A percentile compares a stretch with the other conserved stretches of the same genome.
phyloP scores from a whole-genome alignment of 2,888 invertebrate species.

The Clivina fossor region DNA sequence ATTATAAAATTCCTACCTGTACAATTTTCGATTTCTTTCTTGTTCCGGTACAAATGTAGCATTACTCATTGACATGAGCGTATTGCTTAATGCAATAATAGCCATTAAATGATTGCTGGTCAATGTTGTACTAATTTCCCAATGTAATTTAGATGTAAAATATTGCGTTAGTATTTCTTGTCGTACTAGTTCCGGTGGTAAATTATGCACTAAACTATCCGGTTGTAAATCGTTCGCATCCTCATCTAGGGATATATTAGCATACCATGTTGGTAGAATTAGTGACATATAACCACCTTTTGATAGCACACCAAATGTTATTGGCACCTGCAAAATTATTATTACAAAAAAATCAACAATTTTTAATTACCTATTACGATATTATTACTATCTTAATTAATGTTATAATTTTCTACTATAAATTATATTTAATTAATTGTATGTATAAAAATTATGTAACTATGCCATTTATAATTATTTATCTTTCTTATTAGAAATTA shows the following conservation, averaged over 20 bases:
- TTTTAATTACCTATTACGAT: no score
- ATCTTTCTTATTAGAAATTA: no score
- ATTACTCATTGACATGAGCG: slow-evolving; percentile 96
- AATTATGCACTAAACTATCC: slow-evolving; percentile 52
- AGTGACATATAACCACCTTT: slow-evolving; percentile 95
- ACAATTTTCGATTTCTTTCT: slow-evolving; percentile 76
- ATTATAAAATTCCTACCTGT: slow-evolving; percentile 56
- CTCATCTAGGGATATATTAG: slow-evolving; percentile 49
- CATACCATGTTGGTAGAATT: slow-evolving; percentile 82
- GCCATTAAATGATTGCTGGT: slow-evolving; percentile 96
- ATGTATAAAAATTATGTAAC: no score
- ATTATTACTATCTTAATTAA: no score
- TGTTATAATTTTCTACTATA: no score
- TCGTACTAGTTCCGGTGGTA: slow-evolving; percentile 71
- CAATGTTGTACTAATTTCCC: slow-evolving; percentile 93
- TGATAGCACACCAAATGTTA: slow-evolving; percentile 96
- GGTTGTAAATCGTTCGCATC: slow-evolving; percentile 38
- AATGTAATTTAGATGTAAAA: slow-evolving; percentile 86
- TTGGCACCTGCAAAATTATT: no score
- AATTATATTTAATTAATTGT: no score
- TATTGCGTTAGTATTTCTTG: slow-evolving; percentile 77
- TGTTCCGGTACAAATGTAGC: slow-evolving; percentile 90
- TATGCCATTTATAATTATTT: no score
- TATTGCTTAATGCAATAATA: slow-evolving; percentile 93
- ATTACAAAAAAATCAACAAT: no score